Base-by-base conservation (phyloP, 2,888 invertebrate species). In the Hololepta plana region DNA sequence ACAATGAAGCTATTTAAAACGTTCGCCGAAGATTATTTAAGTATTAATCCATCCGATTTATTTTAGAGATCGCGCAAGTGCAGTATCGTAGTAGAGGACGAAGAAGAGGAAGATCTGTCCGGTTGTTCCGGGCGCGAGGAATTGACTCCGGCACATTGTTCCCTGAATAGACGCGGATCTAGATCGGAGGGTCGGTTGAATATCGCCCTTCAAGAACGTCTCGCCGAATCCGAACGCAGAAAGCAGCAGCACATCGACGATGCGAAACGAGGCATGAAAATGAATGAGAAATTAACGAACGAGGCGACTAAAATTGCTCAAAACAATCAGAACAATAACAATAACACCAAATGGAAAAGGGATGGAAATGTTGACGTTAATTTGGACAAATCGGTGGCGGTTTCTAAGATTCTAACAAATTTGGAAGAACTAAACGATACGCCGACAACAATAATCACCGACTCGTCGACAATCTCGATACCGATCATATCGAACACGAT, bases 41-140 rank as follows among this genome's bases (percentile, higher is more conserved):
- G n/a, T n/a, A n/a, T n/a, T n/a, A n/a, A n/a, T n/a, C n/a, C n/a
- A n/a, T n/a, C n/a, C n/a, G n/a, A n/a, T n/a, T n/a, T n/a, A n/a
- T n/a, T n/a, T n/a, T n/a, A n/a, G n/a, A 64, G 82, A 26, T 70
- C 72, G 12, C 67, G 87, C 26, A 88, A 88, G 47, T 90, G 87
- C 57, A 85, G 85, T 45, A 85, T 90, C 42, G 88, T 90, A 12
- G 77, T 84, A 40, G 84, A 84, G 47, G 91, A 91, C 49, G 90
- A 90, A 41, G 88, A 87, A 44, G 79, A 82, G 46, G 88, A 90
- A 44, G 85, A 80, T 40, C 62, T 60, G 34, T 51, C 62, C 20
- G 47, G 65, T 35, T 61, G 62, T 38, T 59, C 65, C 4, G 65
- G 65, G 11, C 59, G 66, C 6, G 69, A 68, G 43, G 67, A 64